Evolutionary conservation across 2,113 vertebrate genomes (phyloP), one percentile per base, ranked within the genome.

Genomic region (Rhinolophus ferrumequinum): DNA sequence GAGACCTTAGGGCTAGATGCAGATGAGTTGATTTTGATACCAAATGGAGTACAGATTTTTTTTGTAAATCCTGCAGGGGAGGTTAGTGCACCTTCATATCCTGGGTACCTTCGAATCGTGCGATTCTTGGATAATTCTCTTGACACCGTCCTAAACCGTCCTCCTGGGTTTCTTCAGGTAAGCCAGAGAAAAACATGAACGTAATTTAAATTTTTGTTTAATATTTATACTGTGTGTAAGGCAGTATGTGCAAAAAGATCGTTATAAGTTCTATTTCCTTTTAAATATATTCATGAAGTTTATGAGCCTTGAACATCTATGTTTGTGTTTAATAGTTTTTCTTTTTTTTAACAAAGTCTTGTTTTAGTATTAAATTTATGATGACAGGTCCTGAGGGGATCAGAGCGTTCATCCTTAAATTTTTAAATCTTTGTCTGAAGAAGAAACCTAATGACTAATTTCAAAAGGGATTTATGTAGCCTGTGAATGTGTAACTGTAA

Each of bases 61-160:
- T 99, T 99, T 96, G 99, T 99, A 80, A 99, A 99, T 50, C 99
- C 99, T 41, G 99, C 99, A 1, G 99, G 99, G 66, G 99, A 99
- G 24, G 99, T 99, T 83, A 99, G 99, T 33, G 99, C 99, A 19
- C 99, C 99, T 0, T 99, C 99, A 0, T 99, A 99, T 97, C 99
- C 99, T 0, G 99, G 99, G 33, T 99, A 99, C 98, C 99, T 99
- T 47, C 99, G 99, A 58, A 99, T 99, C 1, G 99, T 99, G 81
- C 99, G 98, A 97, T 99, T 99, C 92, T 98, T 99, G 96, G 98
- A 98, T 35, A 98, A 99, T 44, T 98, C 94, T 22, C 98, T 98
- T 4, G 99, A 99, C 38, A 96, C 56, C 0, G 98, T 97, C 77
- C 99, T 97, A 54, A 98, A 97, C 95, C 98, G 98, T 26, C 99